Evolutionary conservation across 2,113 vertebrate species (phyloP).

Genomic region (Podilymbus podiceps): DNA sequence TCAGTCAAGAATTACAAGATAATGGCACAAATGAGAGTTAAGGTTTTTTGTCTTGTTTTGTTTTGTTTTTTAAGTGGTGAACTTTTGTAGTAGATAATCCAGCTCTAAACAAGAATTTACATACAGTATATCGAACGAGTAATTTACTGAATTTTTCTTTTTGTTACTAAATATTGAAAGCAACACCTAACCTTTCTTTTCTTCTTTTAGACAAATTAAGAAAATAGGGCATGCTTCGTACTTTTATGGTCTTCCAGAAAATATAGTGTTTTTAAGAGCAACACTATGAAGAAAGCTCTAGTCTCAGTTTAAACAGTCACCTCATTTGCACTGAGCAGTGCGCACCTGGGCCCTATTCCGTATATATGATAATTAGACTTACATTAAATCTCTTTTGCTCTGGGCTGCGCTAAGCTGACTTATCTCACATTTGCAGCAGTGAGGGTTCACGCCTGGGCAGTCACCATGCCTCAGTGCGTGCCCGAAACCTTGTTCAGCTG

Average conservation of each 20-base stretch:
- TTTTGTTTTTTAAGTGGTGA: neutral
- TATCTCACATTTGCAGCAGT: constrained; percentile 42
- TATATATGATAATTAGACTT: neutral
- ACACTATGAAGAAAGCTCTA: neutral
- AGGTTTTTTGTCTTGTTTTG: accelerated
- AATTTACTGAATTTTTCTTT: neutral
- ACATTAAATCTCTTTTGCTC: constrained; percentile 3
- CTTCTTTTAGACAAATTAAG: neutral
- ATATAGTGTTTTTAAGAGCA: neutral
- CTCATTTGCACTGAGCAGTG: neutral
- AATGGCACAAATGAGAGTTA: neutral
- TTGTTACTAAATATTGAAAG: neutral
- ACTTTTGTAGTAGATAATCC: neutral
- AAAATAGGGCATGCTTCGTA: neutral
- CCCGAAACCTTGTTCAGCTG: neutral
- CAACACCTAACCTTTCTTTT: neutral
- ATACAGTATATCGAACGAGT: neutral
- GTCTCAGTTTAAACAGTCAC: neutral
- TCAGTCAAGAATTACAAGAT: neutral
- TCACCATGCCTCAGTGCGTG: neutral
- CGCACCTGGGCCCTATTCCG: neutral
- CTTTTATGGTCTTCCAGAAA: neutral
- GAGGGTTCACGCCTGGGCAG: neutral
- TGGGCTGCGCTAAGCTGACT: neutral
- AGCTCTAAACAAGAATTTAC: neutral